Conservation (phyloP, 1,140 invertebrate species). For the Latrodectus geometricus region DNA sequence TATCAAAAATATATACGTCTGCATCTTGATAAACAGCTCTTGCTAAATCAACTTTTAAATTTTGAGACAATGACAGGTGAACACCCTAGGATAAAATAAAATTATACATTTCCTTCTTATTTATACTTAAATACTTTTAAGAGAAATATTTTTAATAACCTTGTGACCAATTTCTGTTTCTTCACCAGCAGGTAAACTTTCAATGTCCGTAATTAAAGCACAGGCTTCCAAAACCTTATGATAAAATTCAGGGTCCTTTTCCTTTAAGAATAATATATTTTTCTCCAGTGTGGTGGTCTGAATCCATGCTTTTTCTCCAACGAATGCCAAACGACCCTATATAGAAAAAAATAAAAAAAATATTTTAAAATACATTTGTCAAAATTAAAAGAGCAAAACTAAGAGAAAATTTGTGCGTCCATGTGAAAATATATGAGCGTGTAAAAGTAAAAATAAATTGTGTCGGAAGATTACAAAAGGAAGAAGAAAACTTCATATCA, state of each 20-base stretch:
- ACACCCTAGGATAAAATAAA: constrained; percentile 16
- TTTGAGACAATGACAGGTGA: constrained; percentile 72
- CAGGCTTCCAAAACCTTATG: constrained; percentile 66
- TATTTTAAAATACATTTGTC: no score
- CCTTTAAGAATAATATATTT: constrained; percentile 68
- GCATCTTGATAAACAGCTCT: constrained; percentile 73
- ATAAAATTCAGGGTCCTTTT: constrained; percentile 65
- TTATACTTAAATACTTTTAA: not conserved
- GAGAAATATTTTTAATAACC: constrained; percentile 40
- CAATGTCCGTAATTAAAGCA: constrained; percentile 65
- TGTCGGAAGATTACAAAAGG: no score
- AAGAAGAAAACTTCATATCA: no score
- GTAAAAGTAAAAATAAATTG: no score
- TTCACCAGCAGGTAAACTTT: constrained; percentile 67
- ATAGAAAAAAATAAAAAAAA: no score
- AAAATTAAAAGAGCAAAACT: not conserved
- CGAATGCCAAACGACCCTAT: constrained; percentile 68
- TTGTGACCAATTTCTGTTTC: constrained; percentile 66
- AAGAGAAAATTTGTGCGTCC: not conserved
- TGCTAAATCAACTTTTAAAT: constrained; percentile 75
- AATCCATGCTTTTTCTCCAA: constrained; percentile 71
- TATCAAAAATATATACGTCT: constrained; percentile 73
- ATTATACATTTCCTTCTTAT: not conserved
- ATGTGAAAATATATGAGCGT: no score
- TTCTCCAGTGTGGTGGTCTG: constrained; percentile 69